Evolutionary conservation across 2,888 invertebrate genomes (phyloP).

Genomic region (Chrysolina americana): DNA sequence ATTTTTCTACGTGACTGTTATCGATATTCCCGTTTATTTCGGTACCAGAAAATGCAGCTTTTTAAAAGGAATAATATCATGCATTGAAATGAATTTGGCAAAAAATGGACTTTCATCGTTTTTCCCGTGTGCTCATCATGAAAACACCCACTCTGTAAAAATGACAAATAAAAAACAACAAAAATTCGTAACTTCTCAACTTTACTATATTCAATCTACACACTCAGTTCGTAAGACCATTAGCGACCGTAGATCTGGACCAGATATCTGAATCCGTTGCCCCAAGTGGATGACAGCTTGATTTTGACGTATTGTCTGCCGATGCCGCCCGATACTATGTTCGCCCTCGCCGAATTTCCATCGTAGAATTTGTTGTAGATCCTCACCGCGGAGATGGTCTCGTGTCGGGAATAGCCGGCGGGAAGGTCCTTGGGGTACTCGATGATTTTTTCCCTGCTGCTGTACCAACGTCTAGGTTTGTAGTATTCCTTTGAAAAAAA

Average conservation of each 20-base stretch:
- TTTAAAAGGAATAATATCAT: too few species aligned
- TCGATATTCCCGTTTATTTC: too few species aligned
- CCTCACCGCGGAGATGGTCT: conserved; percentile 62
- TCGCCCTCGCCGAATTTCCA: conserved; percentile 61
- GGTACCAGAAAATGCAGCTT: too few species aligned
- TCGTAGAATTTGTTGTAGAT: conserved; percentile 63
- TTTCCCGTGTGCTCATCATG: too few species aligned
- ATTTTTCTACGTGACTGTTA: too few species aligned
- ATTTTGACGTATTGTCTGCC: conserved; percentile 62
- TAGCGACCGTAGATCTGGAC: conserved; percentile 63
- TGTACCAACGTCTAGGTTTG: conserved; percentile 61
- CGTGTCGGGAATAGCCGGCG: conserved; percentile 61
- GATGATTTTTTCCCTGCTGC: conserved; percentile 59
- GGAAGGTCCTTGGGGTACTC: conserved; percentile 61
- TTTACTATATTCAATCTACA: not conserved
- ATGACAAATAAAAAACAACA: not conserved
- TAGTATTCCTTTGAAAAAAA: conserved; percentile 56
- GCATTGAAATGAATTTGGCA: too few species aligned
- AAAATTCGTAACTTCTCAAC: not conserved
- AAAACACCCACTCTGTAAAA: not conserved
- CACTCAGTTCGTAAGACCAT: not conserved
- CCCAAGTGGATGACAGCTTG: conserved; percentile 57
- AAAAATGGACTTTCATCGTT: too few species aligned
- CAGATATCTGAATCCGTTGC: conserved; percentile 60
- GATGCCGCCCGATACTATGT: conserved; percentile 61